Percentiles rank a stretch among this genome's conserved stretches.
Evolutionary conservation across 2,888 invertebrate genomes (phyloP).

Genomic region (Electrophaes corylata): DNA sequence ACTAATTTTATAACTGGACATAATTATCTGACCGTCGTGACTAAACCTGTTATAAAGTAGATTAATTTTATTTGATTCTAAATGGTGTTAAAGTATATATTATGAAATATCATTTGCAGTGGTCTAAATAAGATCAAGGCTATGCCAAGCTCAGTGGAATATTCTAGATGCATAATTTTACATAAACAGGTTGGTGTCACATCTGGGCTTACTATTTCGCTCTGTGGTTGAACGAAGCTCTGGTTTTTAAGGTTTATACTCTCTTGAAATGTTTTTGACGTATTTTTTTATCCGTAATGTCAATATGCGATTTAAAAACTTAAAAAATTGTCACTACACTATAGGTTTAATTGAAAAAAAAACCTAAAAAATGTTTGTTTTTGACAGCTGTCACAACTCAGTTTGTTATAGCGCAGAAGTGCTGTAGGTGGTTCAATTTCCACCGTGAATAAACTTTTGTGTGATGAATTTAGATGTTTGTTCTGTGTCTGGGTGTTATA

Average conservation of each 20-base stretch:
- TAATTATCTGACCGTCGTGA: background rate
- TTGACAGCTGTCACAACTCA: no score
- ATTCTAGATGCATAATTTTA: conserved; percentile 20
- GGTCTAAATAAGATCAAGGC: conserved; percentile 29
- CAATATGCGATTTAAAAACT: no score
- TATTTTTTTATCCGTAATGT: no score
- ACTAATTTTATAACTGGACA: background rate
- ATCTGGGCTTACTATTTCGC: background rate
- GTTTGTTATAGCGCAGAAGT: no score
- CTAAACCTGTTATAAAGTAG: conserved; percentile 12
- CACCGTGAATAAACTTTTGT: no score
- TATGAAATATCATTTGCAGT: conserved; percentile 18
- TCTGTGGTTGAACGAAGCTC: background rate
- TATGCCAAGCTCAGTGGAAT: conserved; percentile 3
- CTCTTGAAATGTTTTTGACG: background rate
- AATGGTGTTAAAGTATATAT: conserved; percentile 14
- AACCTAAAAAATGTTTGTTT: no score
- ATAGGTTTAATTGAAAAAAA: no score
- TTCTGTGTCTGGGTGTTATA: no score
- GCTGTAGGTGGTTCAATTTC: no score
- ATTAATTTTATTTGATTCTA: background rate
- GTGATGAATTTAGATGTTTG: no score
- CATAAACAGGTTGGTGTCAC: conserved; percentile 4
- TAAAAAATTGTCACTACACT: no score
- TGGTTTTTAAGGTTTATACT: background rate